A percentile compares a stretch with the other conserved stretches of the same genome.
Conservation (phyloP, 2,888 invertebrate genomes). For the Nematopogon swammerdamellus region DNA sequence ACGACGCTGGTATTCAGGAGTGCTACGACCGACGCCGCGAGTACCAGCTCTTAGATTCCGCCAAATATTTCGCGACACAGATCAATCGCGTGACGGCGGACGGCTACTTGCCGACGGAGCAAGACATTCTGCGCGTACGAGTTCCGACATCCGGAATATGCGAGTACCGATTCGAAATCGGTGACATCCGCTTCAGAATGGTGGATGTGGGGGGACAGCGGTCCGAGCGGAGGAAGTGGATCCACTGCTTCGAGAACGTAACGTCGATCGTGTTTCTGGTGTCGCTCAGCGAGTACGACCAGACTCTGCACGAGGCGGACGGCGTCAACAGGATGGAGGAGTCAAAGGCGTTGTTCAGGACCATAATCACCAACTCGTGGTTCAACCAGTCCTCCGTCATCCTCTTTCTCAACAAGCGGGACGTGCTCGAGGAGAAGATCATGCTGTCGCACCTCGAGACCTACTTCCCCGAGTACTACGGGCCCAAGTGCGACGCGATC, state of each 20-base stretch:
- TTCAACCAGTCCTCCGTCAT: constrained; percentile 97
- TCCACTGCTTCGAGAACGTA: constrained; percentile 96
- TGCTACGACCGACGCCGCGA: constrained; percentile 93
- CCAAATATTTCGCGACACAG: constrained; percentile 83
- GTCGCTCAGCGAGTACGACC: constrained; percentile 90
- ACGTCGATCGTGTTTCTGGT: constrained; percentile 97
- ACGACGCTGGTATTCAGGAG: constrained; percentile 87
- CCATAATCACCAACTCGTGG: constrained; percentile 98
- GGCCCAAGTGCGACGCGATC: neutral
- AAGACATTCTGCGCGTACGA: constrained; percentile 92
- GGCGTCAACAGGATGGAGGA: constrained; percentile 99
- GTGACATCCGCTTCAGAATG: constrained; percentile 95
- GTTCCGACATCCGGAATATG: constrained; percentile 95
- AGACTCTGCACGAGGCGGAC: constrained; percentile 93
- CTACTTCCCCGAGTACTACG: constrained; percentile 25
- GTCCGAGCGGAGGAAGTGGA: constrained; percentile 96
- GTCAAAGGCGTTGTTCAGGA: constrained; percentile 95
- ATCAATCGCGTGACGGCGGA: constrained; percentile 76
- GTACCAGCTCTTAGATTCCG: constrained; percentile 94
- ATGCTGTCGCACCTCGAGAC: constrained; percentile 96
- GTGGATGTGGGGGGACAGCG: constrained; percentile 96
- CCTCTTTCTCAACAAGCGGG: constrained; percentile 95
- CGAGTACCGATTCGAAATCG: constrained; percentile 96
- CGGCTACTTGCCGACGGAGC: constrained; percentile 86
- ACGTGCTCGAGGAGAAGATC: constrained; percentile 95